phyloP scores from a whole-genome alignment of 2,113 vertebrate species.

The Chaenogobius annularis region DNA sequence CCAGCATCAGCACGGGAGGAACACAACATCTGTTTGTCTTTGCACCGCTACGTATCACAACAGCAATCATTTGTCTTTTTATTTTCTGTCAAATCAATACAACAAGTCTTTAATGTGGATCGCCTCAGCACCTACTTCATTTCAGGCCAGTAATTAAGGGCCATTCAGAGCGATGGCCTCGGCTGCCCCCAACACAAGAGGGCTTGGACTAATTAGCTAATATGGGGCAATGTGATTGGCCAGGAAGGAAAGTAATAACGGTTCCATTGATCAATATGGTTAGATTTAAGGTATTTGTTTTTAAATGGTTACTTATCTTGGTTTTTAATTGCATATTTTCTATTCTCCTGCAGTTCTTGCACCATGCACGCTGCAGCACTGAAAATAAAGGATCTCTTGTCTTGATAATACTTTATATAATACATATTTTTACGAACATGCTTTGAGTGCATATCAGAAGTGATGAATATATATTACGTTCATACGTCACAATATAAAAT shows the following conservation, averaged over 20 bases:
- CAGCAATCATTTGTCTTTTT: constrained; percentile 48
- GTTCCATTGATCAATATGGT: constrained; percentile 71
- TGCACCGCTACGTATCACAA: constrained; percentile 37
- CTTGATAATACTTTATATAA: no score
- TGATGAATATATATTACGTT: no score
- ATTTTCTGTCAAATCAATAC: constrained; percentile 70
- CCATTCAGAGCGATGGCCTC: constrained; percentile 69
- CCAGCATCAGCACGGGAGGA: constrained; percentile 59
- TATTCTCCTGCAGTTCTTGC: no score
- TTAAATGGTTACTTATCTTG: no score
- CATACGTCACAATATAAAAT: no score
- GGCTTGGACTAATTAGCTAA: constrained; percentile 73
- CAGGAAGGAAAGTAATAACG: constrained; percentile 65
- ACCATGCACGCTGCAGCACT: no score
- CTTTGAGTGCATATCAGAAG: no score
- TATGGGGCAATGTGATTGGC: constrained; percentile 60
- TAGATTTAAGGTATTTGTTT: no score
- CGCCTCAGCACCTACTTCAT: constrained; percentile 71
- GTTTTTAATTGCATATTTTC: no score
- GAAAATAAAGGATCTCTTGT: no score
- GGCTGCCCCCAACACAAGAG: constrained; percentile 60
- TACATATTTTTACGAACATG: no score
- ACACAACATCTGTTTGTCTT: constrained; percentile 51
- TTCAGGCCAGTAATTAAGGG: constrained; percentile 76
- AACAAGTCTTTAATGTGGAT: constrained; percentile 55